Conservation (phyloP, 2,888 invertebrate species). For the Exocentrus adspersus region DNA sequence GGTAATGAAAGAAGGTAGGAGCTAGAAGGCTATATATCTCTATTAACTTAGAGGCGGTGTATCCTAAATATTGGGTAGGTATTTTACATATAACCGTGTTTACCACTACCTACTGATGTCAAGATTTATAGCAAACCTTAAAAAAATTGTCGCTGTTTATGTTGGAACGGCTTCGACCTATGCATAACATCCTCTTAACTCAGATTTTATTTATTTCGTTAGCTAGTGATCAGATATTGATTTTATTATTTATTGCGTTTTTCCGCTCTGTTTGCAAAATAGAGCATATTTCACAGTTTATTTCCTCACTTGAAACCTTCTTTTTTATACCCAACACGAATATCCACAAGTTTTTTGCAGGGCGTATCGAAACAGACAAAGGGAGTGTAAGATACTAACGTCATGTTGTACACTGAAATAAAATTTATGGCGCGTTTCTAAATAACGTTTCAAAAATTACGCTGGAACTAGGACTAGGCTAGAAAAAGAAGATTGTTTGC, state of each 20-base stretch:
- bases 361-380: not conserved
- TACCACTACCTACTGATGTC: not conserved
- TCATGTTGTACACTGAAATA: too few relatives aligned
- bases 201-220: constrained; percentile 3
- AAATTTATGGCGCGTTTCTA: too few relatives aligned
- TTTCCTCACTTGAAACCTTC: not conserved
- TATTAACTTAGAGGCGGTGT: constrained; percentile 5
- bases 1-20: not conserved
- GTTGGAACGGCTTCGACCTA: not conserved
- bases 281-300: constrained; percentile 1
- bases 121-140: not conserved
- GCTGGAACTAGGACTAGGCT: too few relatives aligned
- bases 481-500: too few relatives aligned
- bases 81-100: constrained; percentile 12
- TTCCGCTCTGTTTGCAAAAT: constrained; percentile 1
- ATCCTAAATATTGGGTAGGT: not conserved
- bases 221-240: not conserved
- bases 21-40: not conserved
- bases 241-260: constrained; percentile 2
- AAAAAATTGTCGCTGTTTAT: not conserved
- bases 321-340: not conserved
- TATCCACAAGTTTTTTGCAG: not conserved
- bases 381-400: too few relatives aligned
- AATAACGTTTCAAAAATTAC: too few relatives aligned
- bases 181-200: not conserved